A percentile compares a stretch with the other conserved stretches of the same genome.
Evolutionary conservation across 2,113 vertebrate species (phyloP).

Genomic region (Typhlomys cinereus): DNA sequence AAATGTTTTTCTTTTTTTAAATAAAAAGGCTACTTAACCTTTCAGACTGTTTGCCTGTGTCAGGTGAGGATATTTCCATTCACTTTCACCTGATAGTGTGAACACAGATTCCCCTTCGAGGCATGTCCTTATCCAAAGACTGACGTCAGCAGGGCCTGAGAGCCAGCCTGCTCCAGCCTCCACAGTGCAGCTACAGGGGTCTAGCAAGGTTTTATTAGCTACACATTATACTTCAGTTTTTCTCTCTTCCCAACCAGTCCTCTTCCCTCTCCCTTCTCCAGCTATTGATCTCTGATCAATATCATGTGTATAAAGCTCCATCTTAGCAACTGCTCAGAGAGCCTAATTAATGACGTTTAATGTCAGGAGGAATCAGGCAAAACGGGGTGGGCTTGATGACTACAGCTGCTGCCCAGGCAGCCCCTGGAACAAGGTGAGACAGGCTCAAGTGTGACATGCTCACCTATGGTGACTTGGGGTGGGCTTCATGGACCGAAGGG

Average conservation of each 20-base stretch:
- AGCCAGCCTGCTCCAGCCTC: not conserved
- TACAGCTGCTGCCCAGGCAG: not conserved
- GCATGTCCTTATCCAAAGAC: not conserved
- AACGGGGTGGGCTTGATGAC: not conserved
- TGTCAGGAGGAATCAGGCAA: not conserved
- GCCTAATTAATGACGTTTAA: not conserved
- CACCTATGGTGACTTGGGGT: not conserved
- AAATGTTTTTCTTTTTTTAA: not conserved
- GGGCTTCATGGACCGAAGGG: not conserved
- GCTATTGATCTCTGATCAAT: not conserved
- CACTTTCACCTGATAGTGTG: not conserved
- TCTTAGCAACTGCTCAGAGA: not conserved
- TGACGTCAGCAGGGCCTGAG: not conserved
- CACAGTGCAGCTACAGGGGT: accelerated
- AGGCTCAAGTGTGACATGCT: not conserved
- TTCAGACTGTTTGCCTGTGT: not conserved
- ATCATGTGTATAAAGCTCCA: not conserved
- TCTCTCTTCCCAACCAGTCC: not conserved
- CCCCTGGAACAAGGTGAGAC: not conserved
- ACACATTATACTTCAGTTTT: not conserved
- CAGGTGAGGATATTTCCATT: not conserved
- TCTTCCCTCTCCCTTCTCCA: not conserved
- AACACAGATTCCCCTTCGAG: not conserved
- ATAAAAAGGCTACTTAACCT: not conserved
- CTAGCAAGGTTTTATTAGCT: not conserved